Evolutionary conservation across 2,888 invertebrate species (phyloP), one percentile per base, ranked within the genome.

Genomic region (Minunthozetes semirufus): DNA sequence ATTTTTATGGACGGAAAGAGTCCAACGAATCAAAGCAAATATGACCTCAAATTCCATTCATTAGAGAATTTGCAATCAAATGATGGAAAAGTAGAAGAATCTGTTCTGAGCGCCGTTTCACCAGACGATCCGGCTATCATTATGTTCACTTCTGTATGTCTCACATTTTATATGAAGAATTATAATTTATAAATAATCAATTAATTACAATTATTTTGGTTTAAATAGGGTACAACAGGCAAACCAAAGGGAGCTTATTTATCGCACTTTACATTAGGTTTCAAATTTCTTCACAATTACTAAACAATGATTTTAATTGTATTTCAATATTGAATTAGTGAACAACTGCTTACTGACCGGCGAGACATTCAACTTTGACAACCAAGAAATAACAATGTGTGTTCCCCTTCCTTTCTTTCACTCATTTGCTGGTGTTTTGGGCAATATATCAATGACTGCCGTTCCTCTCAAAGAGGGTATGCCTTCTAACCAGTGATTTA

Each of bases 111-210:
- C 15, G n/a, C 15, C 1, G 72, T 77, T 2, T 56, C 50, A 13
- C 48, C 76, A 79, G 83, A 83, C 78, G 82, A 83, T 50, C 82
- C 83, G 72, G 81, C 83, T 76, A 83, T 83, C 77, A 82, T 84
- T 48, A 83, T 83, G 80, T 84, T 83, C 78, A 84, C 84, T 66
- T 83, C 83, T 15, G 83, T 86, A 33, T n/a, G n/a, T n/a, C n/a
- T n/a, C n/a, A n/a, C n/a, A n/a, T n/a, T n/a, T n/a, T n/a, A n/a
- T n/a, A n/a, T n/a, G n/a, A n/a, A n/a, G n/a, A n/a, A n/a, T n/a
- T n/a, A n/a, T n/a, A n/a, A n/a, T n/a, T n/a, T n/a, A n/a, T n/a
- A n/a, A n/a, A n/a, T n/a, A n/a, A n/a, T n/a, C n/a, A n/a, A n/a
- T n/a, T n/a, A n/a, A n/a, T n/a, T n/a, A n/a, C n/a, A n/a, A n/a